Evolutionary conservation across 2,113 vertebrate genomes (phyloP).

Genomic region (Eulemur macaco): DNA sequence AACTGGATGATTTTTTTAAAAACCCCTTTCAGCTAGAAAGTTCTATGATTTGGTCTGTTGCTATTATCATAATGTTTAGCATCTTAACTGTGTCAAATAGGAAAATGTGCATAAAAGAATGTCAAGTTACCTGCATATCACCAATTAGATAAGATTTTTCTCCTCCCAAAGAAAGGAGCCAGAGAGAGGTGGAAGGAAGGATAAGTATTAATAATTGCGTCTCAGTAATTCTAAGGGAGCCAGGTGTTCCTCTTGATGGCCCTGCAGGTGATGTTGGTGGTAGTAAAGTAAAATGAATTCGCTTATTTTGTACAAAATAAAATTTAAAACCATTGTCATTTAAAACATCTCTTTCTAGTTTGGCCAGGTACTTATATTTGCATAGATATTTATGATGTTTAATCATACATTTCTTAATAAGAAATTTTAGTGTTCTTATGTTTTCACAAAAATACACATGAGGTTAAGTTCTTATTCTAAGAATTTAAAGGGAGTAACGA

Average conservation of each 20-base stretch:
- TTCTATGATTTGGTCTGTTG: neutral
- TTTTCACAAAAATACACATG: neutral
- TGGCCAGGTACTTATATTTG: neutral
- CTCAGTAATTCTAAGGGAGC: neutral
- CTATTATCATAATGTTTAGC: neutral
- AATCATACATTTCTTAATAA: neutral
- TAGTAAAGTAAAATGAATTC: neutral
- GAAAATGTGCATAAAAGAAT: neutral
- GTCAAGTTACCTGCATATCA: neutral
- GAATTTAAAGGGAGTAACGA: neutral
- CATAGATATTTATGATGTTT: neutral
- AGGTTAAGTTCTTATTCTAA: neutral
- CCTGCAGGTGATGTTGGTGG: neutral
- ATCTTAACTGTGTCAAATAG: neutral
- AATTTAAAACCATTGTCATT: neutral
- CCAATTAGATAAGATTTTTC: neutral
- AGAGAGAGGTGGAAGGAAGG: neutral
- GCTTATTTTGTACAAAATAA: neutral
- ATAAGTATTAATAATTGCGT: neutral
- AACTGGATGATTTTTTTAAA: neutral
- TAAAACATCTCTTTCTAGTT: neutral
- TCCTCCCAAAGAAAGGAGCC: neutral
- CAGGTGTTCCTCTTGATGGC: neutral
- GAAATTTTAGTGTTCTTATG: neutral
- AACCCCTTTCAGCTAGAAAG: neutral